Evolutionary conservation across 2,888 invertebrate genomes (phyloP).

Genomic region (Diarsia mendica): DNA sequence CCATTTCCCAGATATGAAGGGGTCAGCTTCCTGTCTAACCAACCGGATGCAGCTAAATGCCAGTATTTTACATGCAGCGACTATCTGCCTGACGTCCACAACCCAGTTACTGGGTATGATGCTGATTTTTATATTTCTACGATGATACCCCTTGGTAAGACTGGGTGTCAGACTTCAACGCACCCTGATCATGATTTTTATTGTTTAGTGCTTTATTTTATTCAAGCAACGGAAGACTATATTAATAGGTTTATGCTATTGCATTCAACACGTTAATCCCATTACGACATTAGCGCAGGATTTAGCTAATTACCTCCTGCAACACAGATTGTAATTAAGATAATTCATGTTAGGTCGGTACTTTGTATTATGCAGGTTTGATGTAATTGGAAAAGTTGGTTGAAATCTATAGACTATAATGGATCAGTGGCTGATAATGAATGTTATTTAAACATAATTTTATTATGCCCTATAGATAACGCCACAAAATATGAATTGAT

Average conservation of each 20-base stretch:
- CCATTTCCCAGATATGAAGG: no score
- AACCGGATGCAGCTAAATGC: no score
- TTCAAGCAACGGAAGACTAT: not conserved
- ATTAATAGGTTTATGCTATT: not conserved
- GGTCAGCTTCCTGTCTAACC: no score
- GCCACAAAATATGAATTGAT: not conserved
- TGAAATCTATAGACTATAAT: not conserved
- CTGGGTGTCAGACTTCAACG: no score
- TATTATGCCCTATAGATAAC: not conserved
- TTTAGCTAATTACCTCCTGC: not conserved
- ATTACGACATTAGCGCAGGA: conserved; percentile 5
- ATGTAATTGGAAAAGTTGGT: no score
- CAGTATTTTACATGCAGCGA: no score
- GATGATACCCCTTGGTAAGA: no score
- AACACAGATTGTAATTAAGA: conserved; percentile 3
- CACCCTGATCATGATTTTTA: not conserved
- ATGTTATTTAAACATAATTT: not conserved
- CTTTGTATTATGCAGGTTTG: no score
- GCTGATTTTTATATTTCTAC: no score
- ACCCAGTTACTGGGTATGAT: no score
- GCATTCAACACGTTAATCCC: not conserved
- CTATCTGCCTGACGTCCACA: no score
- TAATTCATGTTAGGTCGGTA: not conserved
- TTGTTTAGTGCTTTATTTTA: not conserved
- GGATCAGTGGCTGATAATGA: not conserved